These are phyloP conservation scores for Ameiurus melas DNA, from an alignment of 2,113 vertebrate species.

Conservation along the genomic window DNA sequence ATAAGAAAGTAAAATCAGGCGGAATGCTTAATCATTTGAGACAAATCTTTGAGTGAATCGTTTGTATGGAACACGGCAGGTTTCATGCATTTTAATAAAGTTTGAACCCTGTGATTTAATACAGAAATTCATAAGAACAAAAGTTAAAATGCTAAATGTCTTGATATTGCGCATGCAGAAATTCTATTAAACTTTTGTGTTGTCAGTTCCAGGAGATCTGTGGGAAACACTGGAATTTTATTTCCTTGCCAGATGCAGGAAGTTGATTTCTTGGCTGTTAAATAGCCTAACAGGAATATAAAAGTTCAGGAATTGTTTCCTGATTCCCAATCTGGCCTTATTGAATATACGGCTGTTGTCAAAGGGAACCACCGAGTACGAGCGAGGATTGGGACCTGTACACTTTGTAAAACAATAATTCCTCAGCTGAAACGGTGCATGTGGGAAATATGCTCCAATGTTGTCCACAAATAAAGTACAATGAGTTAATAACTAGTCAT, in stretches of 20 bases:
- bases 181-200: neutral
- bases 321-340: neutral
- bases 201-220: neutral
- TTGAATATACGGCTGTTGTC: neutral
- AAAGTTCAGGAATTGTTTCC: neutral
- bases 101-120: neutral
- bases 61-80: neutral
- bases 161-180: neutral
- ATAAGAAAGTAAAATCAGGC: neutral
- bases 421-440: neutral
- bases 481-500: neutral
- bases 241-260: neutral
- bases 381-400: neutral
- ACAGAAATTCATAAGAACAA: neutral
- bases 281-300: neutral
- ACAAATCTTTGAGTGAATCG: neutral
- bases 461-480: neutral
- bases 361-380: neutral
- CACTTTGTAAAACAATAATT: neutral
- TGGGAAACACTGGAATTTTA: neutral
- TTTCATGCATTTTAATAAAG: neutral
- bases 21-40: neutral
- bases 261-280: neutral
- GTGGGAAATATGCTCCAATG: neutral
- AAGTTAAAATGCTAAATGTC: neutral